Conservation (phyloP, 2,797 vertebrate genomes). For the Coluber constrictor region DNA sequence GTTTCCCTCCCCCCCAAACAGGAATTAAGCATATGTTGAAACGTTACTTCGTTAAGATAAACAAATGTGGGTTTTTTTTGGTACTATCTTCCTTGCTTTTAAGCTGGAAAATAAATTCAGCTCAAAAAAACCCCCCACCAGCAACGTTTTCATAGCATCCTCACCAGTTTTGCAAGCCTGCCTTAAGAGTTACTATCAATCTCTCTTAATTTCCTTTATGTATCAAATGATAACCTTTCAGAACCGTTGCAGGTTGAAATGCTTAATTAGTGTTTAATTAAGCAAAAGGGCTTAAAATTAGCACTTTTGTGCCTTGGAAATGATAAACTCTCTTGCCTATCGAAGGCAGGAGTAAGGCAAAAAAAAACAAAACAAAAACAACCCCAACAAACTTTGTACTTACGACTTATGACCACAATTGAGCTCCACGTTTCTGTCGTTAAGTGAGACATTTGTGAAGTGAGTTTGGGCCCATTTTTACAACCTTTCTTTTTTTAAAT, state of each 20-base stretch:
- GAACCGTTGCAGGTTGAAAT: neutral
- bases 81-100: neutral
- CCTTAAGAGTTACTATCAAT: neutral
- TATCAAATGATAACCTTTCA: neutral
- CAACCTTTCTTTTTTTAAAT: too few species aligned
- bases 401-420: too few species aligned
- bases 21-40: neutral
- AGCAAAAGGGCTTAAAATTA: neutral
- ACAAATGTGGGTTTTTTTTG: neutral
- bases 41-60: neutral
- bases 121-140: neutral
- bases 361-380: neutral
- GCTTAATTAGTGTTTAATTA: neutral
- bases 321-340: neutral
- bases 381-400: too few species aligned
- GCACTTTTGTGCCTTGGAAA: neutral
- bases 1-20: fast-evolving
- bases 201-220: neutral
- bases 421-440: too few species aligned
- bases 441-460: too few species aligned
- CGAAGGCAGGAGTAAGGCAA: neutral
- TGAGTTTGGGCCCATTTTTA: too few species aligned
- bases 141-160: neutral
- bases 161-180: neutral
- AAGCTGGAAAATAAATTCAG: neutral